Base-by-base conservation (phyloP, 2,797 vertebrate species). In the Dallia pectoralis region DNA sequence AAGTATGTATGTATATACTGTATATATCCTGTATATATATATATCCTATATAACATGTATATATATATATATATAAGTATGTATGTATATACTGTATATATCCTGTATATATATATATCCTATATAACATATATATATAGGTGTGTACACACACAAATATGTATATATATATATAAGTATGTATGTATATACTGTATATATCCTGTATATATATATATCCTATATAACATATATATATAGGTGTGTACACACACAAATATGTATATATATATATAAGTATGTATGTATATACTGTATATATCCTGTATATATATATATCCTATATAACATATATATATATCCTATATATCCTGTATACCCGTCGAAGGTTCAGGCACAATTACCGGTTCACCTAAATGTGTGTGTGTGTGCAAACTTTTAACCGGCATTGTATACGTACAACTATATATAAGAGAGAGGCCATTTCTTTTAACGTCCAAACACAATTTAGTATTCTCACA, bases 251-350 rank as follows among this genome's bases (percentile, higher is more conserved):
- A n/a, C n/a, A n/a, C n/a, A n/a, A n/a, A n/a, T n/a, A n/a, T n/a
- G 22, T 6, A 66, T 9, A 66, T 16, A 66, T 25, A 56, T 29
- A 69, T 48, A 51, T 49, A 69, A 25, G 51, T 47, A 69, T n/a
- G n/a, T 8, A 67, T 19, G 40, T 33, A 40, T 19, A 16, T 19
- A 67, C n/a, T n/a, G n/a, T n/a, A 69, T 47, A 69, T 47, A 69
- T n/a, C n/a, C n/a, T n/a, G n/a, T 8, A 67, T 19, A 67, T 33
- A 40, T 19, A 16, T 19, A 67, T 11, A 66, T 32, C 4, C 4
- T 16, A 67, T n/a, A 67, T 33, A n/a, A n/a, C n/a, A 44, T 33
- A 67, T 56, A 64, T 18, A 30, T 18, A 29, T 47, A 44, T 12
- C 14, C 0, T 44, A 25, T 22, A 44, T 44, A 44, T 44, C 11